Percentiles rank a stretch among this genome's conserved stretches.
Conservation (phyloP, 2,797 vertebrate species). For the Centroberyx gerrardi region DNA sequence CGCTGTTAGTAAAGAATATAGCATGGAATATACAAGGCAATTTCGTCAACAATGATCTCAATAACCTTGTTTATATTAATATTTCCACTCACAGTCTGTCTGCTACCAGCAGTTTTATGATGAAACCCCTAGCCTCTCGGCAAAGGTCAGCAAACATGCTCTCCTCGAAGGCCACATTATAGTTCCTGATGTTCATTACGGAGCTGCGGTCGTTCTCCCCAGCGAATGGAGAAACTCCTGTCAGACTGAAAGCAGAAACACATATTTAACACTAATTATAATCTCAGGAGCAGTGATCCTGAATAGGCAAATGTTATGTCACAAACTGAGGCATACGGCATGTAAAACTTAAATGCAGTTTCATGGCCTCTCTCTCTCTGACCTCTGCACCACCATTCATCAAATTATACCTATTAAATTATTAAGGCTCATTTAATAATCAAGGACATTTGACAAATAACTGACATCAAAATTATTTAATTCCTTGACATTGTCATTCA, state of each 20-base stretch:
- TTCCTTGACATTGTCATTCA: background rate
- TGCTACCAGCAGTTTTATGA: constrained; percentile 95
- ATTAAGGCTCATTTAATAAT: background rate
- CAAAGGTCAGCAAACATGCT: constrained; percentile 94
- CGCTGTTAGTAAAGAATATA: too few relatives aligned
- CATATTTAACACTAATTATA: constrained; percentile 2
- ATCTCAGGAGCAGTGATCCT: background rate
- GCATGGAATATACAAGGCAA: too few relatives aligned
- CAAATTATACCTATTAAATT: background rate
- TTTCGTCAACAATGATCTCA: too few relatives aligned
- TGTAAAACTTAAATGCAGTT: too few relatives aligned
- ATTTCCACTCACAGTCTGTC: constrained; percentile 93
- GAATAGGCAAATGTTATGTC: background rate
- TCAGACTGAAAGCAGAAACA: constrained; percentile 86
- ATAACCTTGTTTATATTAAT: too few relatives aligned
- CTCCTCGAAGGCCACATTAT: constrained; percentile 97
- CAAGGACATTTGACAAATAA: background rate
- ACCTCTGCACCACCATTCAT: background rate
- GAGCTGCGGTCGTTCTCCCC: constrained; percentile 96
- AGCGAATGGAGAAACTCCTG: constrained; percentile 96
- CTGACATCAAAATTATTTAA: too few relatives aligned
- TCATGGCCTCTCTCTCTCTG: too few relatives aligned
- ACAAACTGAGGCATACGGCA: background rate
- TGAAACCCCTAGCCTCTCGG: constrained; percentile 94
- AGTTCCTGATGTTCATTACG: constrained; percentile 95